Percentiles rank a stretch among this genome's conserved stretches.
Evolutionary conservation across 2,113 vertebrate genomes (phyloP).

Genomic region (Hippocampus comes): DNA sequence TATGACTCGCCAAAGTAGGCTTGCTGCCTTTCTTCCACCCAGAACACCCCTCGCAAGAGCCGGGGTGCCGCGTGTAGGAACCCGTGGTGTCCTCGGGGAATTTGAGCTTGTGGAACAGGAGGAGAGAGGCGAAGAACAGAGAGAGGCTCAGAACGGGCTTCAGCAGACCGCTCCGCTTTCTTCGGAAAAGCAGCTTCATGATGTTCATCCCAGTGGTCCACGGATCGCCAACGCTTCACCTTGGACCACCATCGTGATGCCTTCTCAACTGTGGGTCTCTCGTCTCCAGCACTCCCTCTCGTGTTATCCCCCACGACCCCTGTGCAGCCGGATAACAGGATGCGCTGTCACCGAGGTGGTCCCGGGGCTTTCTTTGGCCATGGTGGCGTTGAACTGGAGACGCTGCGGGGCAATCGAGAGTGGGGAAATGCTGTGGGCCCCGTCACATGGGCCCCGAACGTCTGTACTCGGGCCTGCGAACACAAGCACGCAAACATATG

Average conservation of each 20-base stretch:
- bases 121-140: conserved; percentile 69
- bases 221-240: conserved; percentile 24
- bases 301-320: conserved; percentile 2
- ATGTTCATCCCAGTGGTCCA: conserved; percentile 23
- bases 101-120: conserved; percentile 75
- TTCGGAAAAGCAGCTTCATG: conserved; percentile 71
- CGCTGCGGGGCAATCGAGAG: not conserved
- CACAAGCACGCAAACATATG: not conserved
- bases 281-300: conserved; percentile 5
- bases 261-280: conserved; percentile 13
- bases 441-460: not conserved
- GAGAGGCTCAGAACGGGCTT: conserved; percentile 73
- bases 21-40: conserved; percentile 26
- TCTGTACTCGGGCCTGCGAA: not conserved
- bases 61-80: conserved; percentile 20
- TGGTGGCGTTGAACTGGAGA: not conserved
- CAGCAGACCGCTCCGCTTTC: conserved; percentile 64
- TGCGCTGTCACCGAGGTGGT: conserved; percentile 14
- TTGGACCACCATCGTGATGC: conserved; percentile 34
- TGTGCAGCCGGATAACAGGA: not conserved
- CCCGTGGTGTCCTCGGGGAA: conserved; percentile 54
- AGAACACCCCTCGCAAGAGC: conserved; percentile 57
- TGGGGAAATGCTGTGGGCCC: not conserved
- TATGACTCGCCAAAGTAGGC: not conserved
- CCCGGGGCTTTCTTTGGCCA: conserved; percentile 26